These are phyloP conservation scores for Oscheius sp. DNA, from an alignment of 1,140 invertebrate species.

Conservation along the genomic window DNA sequence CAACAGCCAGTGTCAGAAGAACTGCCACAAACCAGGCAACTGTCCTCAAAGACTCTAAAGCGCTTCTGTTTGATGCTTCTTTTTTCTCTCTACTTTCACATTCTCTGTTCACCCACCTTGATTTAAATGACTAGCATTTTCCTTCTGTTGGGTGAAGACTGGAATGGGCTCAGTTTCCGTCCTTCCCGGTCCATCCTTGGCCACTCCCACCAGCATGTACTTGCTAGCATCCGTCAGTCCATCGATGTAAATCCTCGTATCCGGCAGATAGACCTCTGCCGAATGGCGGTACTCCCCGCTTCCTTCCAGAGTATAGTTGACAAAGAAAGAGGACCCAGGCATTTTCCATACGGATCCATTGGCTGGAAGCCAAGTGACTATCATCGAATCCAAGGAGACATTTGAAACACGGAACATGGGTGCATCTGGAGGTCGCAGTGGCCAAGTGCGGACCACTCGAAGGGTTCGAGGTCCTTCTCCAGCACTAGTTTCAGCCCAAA, in stretches of 20 bases:
- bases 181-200: constrained; percentile 46
- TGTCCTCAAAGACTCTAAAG: constrained; percentile 53
- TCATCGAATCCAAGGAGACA: constrained; percentile 35
- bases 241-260: constrained; percentile 39
- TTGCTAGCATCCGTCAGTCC: constrained; percentile 45
- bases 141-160: constrained; percentile 41
- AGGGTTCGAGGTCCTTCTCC: constrained; percentile 52
- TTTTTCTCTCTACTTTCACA: constrained; percentile 17
- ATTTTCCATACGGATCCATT: constrained; percentile 47
- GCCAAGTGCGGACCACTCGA: constrained; percentile 52
- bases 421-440: constrained; percentile 53
- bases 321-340: constrained; percentile 54
- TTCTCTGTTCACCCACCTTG: constrained; percentile 42
- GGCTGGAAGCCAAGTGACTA: constrained; percentile 50
- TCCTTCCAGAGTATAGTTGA: constrained; percentile 52
- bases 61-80: not conserved
- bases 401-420: constrained; percentile 47
- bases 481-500: constrained; percentile 60
- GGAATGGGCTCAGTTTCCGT: constrained; percentile 29
- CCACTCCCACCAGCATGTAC: constrained; percentile 52
- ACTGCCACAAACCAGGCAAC: constrained; percentile 59
- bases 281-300: constrained; percentile 41
- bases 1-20: constrained; percentile 44
- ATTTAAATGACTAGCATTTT: constrained; percentile 44
- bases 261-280: constrained; percentile 46